Percentiles rank a stretch among this genome's conserved stretches.
phyloP scores from a whole-genome alignment of 2,888 invertebrate species.

The Xestia xanthographa region DNA sequence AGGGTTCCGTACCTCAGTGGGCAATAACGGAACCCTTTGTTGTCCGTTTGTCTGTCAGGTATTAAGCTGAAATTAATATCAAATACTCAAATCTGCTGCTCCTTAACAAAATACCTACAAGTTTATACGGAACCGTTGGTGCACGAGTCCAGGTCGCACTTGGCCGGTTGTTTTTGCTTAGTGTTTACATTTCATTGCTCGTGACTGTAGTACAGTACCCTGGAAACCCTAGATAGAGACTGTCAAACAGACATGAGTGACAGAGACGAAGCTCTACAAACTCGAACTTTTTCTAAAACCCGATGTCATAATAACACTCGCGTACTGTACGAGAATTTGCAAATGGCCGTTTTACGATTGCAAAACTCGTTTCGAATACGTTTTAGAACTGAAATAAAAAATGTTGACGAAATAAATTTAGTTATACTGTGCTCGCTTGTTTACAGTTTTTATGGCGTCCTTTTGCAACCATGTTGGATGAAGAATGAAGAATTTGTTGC shows the following conservation, averaged over 20 bases:
- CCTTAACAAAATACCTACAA: no score
- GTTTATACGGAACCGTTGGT: no score
- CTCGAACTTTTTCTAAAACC: constrained; percentile 15
- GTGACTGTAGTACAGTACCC: neutral
- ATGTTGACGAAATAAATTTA: constrained; percentile 69
- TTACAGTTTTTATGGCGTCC: constrained; percentile 54
- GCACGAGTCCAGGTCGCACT: no score
- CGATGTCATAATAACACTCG: constrained; percentile 36
- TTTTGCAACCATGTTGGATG: constrained; percentile 51
- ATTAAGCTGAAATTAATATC: no score
- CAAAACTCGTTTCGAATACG: constrained; percentile 71
- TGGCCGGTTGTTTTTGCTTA: neutral
- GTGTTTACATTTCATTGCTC: neutral
- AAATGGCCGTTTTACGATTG: constrained; percentile 71
- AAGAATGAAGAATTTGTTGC: constrained; percentile 45
- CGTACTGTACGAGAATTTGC: constrained; percentile 56
- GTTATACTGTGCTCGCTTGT: constrained; percentile 57
- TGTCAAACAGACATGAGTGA: neutral
- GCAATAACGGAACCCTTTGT: no score
- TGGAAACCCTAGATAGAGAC: neutral
- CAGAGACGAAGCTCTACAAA: constrained; percentile 17
- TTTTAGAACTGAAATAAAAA: constrained; percentile 69
- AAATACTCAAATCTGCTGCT: no score
- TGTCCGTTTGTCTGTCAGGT: no score
- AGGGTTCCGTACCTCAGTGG: no score